These are phyloP conservation scores for Deroplatys truncata DNA, from an alignment of 2,888 invertebrate species.

Conservation along the genomic window DNA sequence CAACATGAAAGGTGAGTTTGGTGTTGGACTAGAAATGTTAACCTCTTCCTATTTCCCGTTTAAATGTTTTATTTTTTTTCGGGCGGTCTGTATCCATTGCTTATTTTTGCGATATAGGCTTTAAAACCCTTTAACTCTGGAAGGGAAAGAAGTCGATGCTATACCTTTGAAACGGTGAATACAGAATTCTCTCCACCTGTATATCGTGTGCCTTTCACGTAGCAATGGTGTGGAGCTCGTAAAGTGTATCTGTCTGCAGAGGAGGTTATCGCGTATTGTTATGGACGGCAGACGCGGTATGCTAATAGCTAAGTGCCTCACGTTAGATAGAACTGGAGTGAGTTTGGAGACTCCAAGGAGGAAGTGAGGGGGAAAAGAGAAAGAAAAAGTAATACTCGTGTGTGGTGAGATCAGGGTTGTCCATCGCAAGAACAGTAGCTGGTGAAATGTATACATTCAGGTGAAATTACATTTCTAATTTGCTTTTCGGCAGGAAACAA, in stretches of 20 bases:
- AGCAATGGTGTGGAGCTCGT: background rate
- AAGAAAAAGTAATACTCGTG: background rate
- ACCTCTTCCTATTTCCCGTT: too few relatives aligned
- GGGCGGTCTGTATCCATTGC: too few relatives aligned
- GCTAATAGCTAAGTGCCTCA: conserved; percentile 9
- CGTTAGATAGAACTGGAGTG: conserved; percentile 4
- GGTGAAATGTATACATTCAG: too few relatives aligned
- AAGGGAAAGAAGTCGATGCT: background rate
- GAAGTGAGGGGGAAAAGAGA: background rate
- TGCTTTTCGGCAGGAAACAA: too few relatives aligned
- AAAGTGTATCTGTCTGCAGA: background rate
- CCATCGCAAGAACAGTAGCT: background rate
- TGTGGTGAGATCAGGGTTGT: background rate
- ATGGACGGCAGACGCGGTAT: background rate
- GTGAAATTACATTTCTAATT: too few relatives aligned
- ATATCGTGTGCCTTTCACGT: background rate
- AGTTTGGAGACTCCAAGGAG: background rate
- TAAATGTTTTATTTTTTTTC: too few relatives aligned
- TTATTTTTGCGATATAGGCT: too few relatives aligned
- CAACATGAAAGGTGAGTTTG: too few relatives aligned
- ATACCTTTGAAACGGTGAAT: background rate
- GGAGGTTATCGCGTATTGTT: conserved; percentile 1
- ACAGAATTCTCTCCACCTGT: background rate
- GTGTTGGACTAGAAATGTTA: too few relatives aligned
- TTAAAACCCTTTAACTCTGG: too few relatives aligned